Evolutionary conservation across 1,140 invertebrate genomes (phyloP), one percentile per base, ranked within the genome.

Genomic region (Micrasema longulum): DNA sequence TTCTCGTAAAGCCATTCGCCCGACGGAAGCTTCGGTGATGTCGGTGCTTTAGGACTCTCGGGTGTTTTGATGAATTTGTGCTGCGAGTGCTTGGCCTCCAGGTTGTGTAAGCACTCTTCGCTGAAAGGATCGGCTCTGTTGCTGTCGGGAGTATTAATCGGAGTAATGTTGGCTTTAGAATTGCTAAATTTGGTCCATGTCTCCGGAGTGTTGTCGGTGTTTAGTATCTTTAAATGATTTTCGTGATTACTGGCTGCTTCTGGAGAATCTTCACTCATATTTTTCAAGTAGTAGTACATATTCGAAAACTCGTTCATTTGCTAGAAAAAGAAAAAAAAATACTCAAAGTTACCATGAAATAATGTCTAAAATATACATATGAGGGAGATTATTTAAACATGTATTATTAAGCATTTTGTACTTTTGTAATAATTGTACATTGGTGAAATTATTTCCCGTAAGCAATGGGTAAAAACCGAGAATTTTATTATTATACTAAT

Each of bases 211-310:
- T 62, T 26, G 80, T 68, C 78, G 72, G 14, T 83, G 63, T 50
- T 83, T 78, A 47, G 79, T 76, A 47, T 78, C 67, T 68, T 63
- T 9, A 69, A 80, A 79, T 7, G 52, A 12, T 70, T 75, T 75
- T 79, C 80, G 11, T 79, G 80, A 26, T 18, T 11, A 23, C 76
- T 77, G 12, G 83, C 79, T 20, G 36, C 82, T 79, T 76, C 71
- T 5, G 71, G 63, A 16, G 77, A 77, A 62, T 79, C 82, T 72
- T 91, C 88, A 26, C 88, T 90, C 80, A 93, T 90, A 68, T 92
- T 92, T 82, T 93, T 94, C 74, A 94, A 87, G 80, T 92, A 93
- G 77, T 90, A 91, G 78, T 94, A 94, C 87, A 93, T 92, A 78
- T 90, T 93, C 22, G 91, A 91, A 75, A 93, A 90, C 79, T 95